Evolutionary conservation across 2,797 vertebrate species (phyloP).

Genomic region (Enteromius unitaeniatus): DNA sequence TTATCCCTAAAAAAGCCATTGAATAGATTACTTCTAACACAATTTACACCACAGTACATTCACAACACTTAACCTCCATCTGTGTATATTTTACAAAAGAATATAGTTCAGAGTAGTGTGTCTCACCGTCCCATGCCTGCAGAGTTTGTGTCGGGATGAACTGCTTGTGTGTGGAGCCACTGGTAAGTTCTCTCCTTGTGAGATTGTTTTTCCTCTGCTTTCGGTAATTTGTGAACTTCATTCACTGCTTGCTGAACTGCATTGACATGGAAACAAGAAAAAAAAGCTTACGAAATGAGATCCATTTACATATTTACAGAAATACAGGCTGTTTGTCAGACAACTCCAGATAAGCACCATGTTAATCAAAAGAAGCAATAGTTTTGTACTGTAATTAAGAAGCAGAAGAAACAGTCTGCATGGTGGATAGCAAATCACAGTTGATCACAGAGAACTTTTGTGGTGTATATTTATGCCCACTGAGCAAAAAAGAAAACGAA

Average conservation of each 20-base stretch:
- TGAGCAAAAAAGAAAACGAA: constrained; percentile 17
- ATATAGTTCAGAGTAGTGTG: constrained; percentile 26
- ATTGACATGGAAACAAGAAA: constrained; percentile 63
- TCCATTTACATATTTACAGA: neutral
- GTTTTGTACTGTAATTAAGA: neutral
- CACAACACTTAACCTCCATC: neutral
- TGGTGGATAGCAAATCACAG: neutral
- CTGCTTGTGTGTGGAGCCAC: constrained; percentile 76
- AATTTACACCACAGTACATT: constrained; percentile 3
- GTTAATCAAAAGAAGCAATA: neutral
- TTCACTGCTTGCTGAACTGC: constrained; percentile 60
- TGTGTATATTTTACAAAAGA: neutral
- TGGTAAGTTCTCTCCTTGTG: constrained; percentile 66
- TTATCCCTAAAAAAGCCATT: constrained; percentile 65
- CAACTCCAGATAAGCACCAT: neutral
- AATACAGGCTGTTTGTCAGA: neutral
- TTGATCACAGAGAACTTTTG: constrained; percentile 52
- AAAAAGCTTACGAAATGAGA: constrained; percentile 41
- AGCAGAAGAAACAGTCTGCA: neutral
- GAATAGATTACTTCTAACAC: constrained; percentile 39
- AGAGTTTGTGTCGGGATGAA: constrained; percentile 66
- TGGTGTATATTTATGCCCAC: constrained; percentile 30
- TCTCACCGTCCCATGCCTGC: constrained; percentile 79
- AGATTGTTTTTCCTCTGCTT: constrained; percentile 28
- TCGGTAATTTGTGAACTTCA: constrained; percentile 38